Percentiles rank a stretch among this genome's conserved stretches.
Conservation (phyloP, 2,113 vertebrate species). For the Nothocercus julius region DNA sequence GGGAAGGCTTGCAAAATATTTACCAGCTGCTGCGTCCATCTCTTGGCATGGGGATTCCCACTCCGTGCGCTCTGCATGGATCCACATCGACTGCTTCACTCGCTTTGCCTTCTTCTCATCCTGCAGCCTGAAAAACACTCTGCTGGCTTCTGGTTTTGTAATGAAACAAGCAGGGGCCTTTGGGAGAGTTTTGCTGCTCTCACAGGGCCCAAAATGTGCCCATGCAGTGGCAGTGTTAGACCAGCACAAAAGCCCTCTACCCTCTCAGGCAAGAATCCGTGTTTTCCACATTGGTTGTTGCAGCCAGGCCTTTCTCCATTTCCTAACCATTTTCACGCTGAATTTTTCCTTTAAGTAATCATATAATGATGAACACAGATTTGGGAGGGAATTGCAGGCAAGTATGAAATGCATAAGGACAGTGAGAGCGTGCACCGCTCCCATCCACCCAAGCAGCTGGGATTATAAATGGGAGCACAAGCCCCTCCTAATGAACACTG, state of each 20-base stretch:
- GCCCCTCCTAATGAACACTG: constrained; percentile 25
- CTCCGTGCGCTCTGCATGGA: not conserved
- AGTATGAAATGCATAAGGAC: not conserved
- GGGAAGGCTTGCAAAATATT: not conserved
- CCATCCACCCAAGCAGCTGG: constrained; percentile 24
- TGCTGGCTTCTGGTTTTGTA: not conserved
- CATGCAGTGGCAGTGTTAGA: not conserved
- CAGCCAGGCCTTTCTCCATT: not conserved
- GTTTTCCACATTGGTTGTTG: not conserved
- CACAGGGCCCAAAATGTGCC: not conserved
- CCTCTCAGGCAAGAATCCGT: not conserved
- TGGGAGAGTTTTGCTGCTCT: not conserved
- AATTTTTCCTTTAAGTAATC: not conserved
- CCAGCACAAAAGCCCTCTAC: not conserved
- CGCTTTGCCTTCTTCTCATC: not conserved
- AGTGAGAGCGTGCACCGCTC: not conserved
- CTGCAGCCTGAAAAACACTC: not conserved
- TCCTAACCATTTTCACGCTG: not conserved
- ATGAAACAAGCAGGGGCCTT: not conserved
- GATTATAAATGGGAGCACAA: not conserved
- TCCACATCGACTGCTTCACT: not conserved
- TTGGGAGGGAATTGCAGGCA: not conserved
- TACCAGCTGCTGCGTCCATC: not conserved
- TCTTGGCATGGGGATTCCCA: not conserved
- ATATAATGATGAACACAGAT: not conserved